Evolutionary conservation across 2,113 vertebrate genomes (phyloP).

Genomic region (Microtus richardsoni): DNA sequence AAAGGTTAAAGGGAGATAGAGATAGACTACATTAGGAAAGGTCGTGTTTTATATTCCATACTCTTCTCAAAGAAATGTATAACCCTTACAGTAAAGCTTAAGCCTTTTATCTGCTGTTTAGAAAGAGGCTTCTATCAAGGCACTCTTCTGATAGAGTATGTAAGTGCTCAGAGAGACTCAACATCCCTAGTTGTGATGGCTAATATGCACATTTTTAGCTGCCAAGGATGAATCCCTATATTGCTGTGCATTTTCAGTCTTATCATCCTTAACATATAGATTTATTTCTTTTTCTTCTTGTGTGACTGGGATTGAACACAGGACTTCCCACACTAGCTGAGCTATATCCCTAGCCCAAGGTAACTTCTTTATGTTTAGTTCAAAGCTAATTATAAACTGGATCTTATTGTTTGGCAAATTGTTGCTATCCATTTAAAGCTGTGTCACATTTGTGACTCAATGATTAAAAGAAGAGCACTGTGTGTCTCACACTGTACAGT

Average conservation of each 20-base stretch:
- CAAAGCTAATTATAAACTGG: slow-evolving; percentile 59
- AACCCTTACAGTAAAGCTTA: slow-evolving; percentile 35
- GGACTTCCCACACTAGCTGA: neutral
- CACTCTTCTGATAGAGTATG: slow-evolving; percentile 50
- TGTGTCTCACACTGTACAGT: neutral
- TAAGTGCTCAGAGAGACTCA: slow-evolving; percentile 47
- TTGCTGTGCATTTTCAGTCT: slow-evolving; percentile 31
- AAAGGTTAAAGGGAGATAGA: slow-evolving; percentile 58
- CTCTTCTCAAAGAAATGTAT: slow-evolving; percentile 57
- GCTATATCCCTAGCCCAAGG: neutral
- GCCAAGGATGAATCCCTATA: slow-evolving; percentile 40
- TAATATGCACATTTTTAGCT: slow-evolving; percentile 51
- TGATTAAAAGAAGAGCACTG: slow-evolving; percentile 55
- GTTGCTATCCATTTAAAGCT: slow-evolving; percentile 68
- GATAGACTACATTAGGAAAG: slow-evolving; percentile 3
- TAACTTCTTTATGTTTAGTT: slow-evolving; percentile 63
- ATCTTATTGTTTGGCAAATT: slow-evolving; percentile 67
- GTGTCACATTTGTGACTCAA: slow-evolving; percentile 62
- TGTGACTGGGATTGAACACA: neutral
- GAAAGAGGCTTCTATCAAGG: slow-evolving; percentile 12
- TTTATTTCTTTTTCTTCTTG: neutral
- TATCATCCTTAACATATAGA: slow-evolving; percentile 18
- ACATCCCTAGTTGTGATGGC: slow-evolving; percentile 42
- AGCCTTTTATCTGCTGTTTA: slow-evolving; percentile 10
- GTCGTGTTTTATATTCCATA: neutral